phyloP scores from a whole-genome alignment of 2,113 vertebrate species.

The Cygnus atratus region DNA sequence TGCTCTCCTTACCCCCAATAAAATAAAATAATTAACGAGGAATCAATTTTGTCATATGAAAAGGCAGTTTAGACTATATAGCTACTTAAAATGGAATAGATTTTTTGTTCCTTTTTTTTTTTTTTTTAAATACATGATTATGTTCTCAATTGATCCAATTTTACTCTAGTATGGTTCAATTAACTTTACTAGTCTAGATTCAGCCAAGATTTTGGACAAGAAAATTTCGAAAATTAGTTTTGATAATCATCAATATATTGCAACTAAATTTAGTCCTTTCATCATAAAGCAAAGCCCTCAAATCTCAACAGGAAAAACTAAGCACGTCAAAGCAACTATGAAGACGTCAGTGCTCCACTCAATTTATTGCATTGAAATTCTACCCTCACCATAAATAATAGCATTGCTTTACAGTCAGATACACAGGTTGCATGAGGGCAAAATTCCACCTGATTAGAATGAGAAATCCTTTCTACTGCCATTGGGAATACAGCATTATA shows the following conservation, averaged over 20 bases:
- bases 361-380: neutral
- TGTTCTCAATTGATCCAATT: neutral
- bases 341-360: neutral
- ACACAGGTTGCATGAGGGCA: neutral
- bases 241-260: neutral
- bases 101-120: too few species aligned
- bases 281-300: neutral
- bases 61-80: neutral
- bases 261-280: neutral
- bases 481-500: neutral
- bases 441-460: neutral
- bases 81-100: neutral
- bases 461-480: neutral
- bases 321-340: neutral
- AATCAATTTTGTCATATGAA: neutral
- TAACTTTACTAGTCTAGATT: neutral
- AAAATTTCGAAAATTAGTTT: neutral
- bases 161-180: neutral
- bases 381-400: neutral
- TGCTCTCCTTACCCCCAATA: neutral
- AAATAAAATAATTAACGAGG: neutral
- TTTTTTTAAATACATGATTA: neutral
- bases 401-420: neutral
- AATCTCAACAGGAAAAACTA: neutral
- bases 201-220: neutral